Evolutionary conservation across 2,888 invertebrate species (phyloP), one percentile per base, ranked within the genome.

Genomic region (Metalampra italica): DNA sequence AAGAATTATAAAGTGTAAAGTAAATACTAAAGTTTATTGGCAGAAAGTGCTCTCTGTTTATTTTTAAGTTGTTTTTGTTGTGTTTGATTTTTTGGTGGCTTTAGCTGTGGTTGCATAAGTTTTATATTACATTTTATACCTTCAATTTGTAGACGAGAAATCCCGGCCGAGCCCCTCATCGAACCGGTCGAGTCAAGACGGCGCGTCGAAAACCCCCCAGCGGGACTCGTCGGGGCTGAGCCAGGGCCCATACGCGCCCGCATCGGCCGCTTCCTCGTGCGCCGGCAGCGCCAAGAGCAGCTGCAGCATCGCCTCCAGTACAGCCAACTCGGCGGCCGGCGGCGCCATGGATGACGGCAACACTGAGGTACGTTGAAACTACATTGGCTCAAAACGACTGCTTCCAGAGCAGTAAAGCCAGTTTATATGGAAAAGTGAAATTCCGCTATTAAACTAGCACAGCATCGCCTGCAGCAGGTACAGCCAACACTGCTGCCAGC

Each of bases 101-200:
- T n/a, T n/a, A n/a, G n/a, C n/a, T n/a, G n/a, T n/a, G n/a, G n/a
- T n/a, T n/a, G n/a, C n/a, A n/a, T n/a, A n/a, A n/a, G n/a, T n/a
- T n/a, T n/a, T n/a, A n/a, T n/a, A n/a, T n/a, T n/a, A n/a, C n/a
- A n/a, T n/a, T n/a, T n/a, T n/a, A n/a, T n/a, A n/a, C 29, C 32
- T 30, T 48, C 29, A 39, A 22, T 22, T 57, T 47, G 9, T 66
- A 90, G 90, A 86, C 51, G 90, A 90, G 57, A 90, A 90, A 62
- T 90, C 90, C 45, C 67, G 90, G 34, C 90, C 90, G n/a, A 90
- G 90, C 53, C 90, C 90, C 4, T 82, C 82, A 13, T 90, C 90
- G 14, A 87, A 84, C 57, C 68, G 90, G 50, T 82, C 88, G 47
- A 86, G 83, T 72, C 89, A 89, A 59, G 89, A 87, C 59, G 71